Evolutionary conservation across 2,797 vertebrate species (phyloP), one percentile per base, ranked within the genome.

Genomic region (Neopelma chrysocephalum): DNA sequence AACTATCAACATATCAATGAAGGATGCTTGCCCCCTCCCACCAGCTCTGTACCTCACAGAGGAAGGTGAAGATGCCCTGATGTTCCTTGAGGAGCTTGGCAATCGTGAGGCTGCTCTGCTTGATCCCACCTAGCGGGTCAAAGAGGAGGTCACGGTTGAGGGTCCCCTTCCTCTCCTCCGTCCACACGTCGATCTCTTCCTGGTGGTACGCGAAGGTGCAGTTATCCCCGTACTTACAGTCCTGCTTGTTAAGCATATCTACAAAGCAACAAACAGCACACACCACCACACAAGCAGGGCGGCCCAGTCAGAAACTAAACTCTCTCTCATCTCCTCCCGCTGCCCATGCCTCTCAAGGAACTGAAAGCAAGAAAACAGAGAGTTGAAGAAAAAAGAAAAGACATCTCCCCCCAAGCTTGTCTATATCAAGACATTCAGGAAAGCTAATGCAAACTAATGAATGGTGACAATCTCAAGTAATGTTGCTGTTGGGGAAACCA

Each of bases 171-270:
- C 99, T 98, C 98, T 99, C 99, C 97, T 99, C 99, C 0, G 99
- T 99, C 99, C 99, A 99, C 85, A 99, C 99, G 54, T 99, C 99
- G 26, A 99, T 99, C 98, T 99, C 99, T 96, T 99, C 99, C 98
- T 99, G 99, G 97, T 99, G 99, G 98, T 99, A 99, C 40, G 99
- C 99, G 97, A 99, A 99, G n/a, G 99, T 99, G 97, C 99, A 99
- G 98, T 99, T 99, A 98, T 99, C 99, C 85, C 99, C 99, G 58
- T 99, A 99, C 98, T 99, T 99, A 98, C 99, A 99, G 98, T 99
- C 99, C 98, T 99, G 99, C 80, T 99, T 99, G 98, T 99, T 99
- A 98, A 99, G 99, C 91, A 99, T 99, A 98, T 99, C 99, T 99
- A 98, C 82, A 92, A 96, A 80, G 97, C 97, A 98, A 98, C 75